phyloP scores from a whole-genome alignment of 1,140 invertebrate genomes.

The Spodoptera frugiperda region DNA sequence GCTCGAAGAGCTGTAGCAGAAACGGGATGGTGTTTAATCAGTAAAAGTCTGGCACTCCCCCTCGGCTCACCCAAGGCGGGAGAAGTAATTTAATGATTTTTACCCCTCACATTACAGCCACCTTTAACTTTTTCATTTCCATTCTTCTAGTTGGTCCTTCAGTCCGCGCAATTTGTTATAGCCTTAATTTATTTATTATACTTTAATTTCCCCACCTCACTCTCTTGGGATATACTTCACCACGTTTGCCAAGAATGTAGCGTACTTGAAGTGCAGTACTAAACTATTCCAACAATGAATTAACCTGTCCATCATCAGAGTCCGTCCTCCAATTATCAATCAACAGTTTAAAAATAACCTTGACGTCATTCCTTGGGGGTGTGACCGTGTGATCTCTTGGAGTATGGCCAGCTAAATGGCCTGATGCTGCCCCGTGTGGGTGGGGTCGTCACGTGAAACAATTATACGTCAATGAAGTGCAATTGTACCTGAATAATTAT shows the following conservation, averaged over 20 bases:
- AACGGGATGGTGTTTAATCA: too few relatives aligned
- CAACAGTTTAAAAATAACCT: background rate
- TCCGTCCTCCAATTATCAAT: background rate
- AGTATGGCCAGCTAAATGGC: background rate
- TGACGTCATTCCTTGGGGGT: conserved; percentile 46
- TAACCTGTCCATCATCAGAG: conserved; percentile 11
- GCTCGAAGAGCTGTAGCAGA: too few relatives aligned
- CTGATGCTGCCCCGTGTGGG: conserved; percentile 32
- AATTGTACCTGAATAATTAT: conserved; percentile 19
- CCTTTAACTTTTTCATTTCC: too few relatives aligned
- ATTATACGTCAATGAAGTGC: conserved; percentile 28
- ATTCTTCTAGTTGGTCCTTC: too few relatives aligned
- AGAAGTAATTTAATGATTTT: too few relatives aligned
- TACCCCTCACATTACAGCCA: too few relatives aligned
- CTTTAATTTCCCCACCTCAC: too few relatives aligned
- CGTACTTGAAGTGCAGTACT: background rate
- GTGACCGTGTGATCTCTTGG: conserved; percentile 46
- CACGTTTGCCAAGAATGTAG: background rate
- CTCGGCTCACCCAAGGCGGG: too few relatives aligned
- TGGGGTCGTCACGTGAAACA: conserved; percentile 41
- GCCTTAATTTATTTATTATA: too few relatives aligned
- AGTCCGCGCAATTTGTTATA: too few relatives aligned
- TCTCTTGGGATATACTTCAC: too few relatives aligned
- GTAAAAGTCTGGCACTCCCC: too few relatives aligned
- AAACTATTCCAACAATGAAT: background rate